These are phyloP conservation scores for Coilia nasus DNA, from an alignment of 2,797 vertebrate genomes.

Conservation along the genomic window DNA sequence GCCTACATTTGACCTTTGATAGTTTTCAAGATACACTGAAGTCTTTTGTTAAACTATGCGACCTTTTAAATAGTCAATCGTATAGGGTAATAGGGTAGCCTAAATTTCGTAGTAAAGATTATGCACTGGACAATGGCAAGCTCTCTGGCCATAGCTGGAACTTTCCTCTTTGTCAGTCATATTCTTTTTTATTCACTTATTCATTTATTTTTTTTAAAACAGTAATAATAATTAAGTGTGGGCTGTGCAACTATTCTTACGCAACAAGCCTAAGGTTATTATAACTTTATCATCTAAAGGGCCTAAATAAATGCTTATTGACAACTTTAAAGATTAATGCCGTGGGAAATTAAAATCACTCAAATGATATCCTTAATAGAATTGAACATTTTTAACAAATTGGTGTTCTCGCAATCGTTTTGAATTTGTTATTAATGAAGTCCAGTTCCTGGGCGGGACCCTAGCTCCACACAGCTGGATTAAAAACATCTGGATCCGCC, in stretches of 20 bases:
- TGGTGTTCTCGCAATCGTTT: neutral
- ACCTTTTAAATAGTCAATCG: too few species aligned
- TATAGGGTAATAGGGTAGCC: neutral
- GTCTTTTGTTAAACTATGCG: too few species aligned
- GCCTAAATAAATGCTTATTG: too few species aligned
- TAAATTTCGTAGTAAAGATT: too few species aligned
- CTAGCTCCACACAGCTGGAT: constrained; percentile 81
- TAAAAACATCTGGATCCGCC: constrained; percentile 83
- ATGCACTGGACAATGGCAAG: neutral
- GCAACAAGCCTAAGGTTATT: too few species aligned
- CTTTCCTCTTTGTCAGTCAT: neutral
- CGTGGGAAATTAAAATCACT: neutral
- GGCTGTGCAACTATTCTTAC: too few species aligned
- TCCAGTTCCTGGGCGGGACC: constrained; percentile 82
- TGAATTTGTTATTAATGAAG: constrained; percentile 57
- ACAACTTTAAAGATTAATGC: neutral
- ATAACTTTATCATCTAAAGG: too few species aligned
- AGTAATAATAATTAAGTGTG: too few species aligned
- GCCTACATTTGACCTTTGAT: too few species aligned
- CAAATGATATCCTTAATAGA: neutral
- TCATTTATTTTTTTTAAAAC: too few species aligned
- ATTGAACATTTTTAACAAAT: neutral
- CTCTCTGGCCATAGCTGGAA: neutral
- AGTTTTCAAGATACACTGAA: too few species aligned
- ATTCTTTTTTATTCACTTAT: too few species aligned